These are phyloP conservation scores for Panurus biarmicus DNA, from an alignment of 2,113 vertebrate genomes.

Conservation along the genomic window DNA sequence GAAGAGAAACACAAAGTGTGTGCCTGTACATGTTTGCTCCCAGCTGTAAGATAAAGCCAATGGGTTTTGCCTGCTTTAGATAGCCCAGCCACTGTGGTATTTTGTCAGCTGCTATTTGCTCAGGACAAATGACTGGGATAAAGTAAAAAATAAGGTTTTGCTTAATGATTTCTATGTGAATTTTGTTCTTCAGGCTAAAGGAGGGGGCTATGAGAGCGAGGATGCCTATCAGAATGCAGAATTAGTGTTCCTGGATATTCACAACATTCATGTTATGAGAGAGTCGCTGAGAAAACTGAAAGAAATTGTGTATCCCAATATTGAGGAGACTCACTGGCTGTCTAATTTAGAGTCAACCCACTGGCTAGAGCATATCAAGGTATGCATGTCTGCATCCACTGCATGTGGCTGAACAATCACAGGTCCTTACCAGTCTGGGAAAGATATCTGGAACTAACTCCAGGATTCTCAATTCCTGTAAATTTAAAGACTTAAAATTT, in stretches of 20 bases:
- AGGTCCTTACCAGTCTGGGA: background rate
- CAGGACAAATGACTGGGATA: background rate
- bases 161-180: background rate
- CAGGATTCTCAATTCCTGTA: background rate
- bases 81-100: background rate
- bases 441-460: background rate
- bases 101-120: background rate
- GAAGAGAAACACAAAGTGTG: background rate
- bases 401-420: background rate
- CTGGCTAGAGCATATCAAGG: conserved; percentile 99
- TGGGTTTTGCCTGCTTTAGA: background rate
- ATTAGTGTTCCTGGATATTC: conserved; percentile 94
- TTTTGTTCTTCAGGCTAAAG: conserved; percentile 82
- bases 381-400: conserved; percentile 14
- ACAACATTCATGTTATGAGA: conserved; percentile 98
- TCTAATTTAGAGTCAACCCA: conserved; percentile 97
- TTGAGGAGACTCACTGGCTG: conserved; percentile 93
- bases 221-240: conserved; percentile 98
- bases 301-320: conserved; percentile 93
- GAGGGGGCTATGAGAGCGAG: conserved; percentile 95
- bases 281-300: conserved; percentile 93
- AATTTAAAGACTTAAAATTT: background rate
- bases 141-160: background rate
- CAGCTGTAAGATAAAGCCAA: background rate
- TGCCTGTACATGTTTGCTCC: background rate